phyloP scores from a whole-genome alignment of 2,113 vertebrate genomes.

The Corythornis vintsioides region DNA sequence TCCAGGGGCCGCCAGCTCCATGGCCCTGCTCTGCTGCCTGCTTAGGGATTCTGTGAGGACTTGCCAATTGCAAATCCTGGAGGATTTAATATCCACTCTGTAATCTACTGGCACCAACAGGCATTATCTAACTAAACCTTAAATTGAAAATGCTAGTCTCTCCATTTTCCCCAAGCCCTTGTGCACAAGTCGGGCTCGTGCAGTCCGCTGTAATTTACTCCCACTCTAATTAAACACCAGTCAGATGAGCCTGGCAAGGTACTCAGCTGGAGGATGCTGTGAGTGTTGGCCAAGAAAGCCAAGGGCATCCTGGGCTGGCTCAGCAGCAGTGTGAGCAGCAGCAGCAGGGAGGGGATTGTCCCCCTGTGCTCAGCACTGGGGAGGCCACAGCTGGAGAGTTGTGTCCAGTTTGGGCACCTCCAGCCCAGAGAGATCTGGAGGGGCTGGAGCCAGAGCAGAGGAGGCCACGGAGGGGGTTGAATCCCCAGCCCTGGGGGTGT shows the following conservation, averaged over 20 bases:
- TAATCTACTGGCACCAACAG: slow-evolving; percentile 81
- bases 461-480: no score
- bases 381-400: no score
- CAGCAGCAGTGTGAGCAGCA: no score
- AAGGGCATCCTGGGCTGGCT: no score
- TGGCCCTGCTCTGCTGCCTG: slow-evolving; percentile 5
- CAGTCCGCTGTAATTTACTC: slow-evolving; percentile 41
- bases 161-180: slow-evolving; percentile 23
- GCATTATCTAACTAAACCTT: slow-evolving; percentile 82
- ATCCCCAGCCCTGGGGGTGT: no score
- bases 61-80: slow-evolving; percentile 72
- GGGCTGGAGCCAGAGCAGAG: no score
- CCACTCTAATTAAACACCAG: slow-evolving; percentile 68
- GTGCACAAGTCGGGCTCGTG: slow-evolving; percentile 6
- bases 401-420: no score
- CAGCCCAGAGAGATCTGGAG: no score
- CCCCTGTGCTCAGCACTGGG: no score
- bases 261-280: background rate
- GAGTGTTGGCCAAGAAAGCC: background rate
- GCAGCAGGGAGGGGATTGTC: no score
- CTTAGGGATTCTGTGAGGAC: slow-evolving; percentile 68
- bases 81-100: slow-evolving; percentile 82
- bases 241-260: background rate
- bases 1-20: slow-evolving; percentile 42
- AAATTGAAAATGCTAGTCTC: slow-evolving; percentile 78